phyloP scores from a whole-genome alignment of 1,140 invertebrate genomes.

The Brachystomella parvula region DNA sequence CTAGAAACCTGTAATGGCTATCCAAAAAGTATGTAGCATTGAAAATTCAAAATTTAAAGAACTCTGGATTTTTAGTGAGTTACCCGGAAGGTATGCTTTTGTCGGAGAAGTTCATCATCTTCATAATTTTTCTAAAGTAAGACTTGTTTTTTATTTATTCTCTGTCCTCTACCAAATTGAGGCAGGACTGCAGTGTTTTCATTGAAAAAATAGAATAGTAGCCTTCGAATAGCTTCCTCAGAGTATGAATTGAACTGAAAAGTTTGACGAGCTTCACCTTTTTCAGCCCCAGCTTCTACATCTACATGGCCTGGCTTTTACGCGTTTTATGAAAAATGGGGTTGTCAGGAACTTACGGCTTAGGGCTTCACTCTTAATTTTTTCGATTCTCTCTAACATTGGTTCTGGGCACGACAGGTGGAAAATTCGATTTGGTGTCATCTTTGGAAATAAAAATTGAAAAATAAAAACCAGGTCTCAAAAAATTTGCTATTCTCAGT shows the following conservation, averaged over 20 bases:
- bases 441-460: background rate
- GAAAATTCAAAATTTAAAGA: no score
- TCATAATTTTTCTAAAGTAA: no score
- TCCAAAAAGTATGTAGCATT: no score
- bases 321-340: background rate
- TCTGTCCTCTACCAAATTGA: constrained; percentile 18
- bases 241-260: constrained; percentile 18
- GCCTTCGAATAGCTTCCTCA: constrained; percentile 13
- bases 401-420: constrained; percentile 18
- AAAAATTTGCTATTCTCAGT: background rate
- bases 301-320: background rate
- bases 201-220: constrained; percentile 10
- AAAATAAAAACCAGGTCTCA: background rate
- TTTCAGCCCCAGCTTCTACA: background rate
- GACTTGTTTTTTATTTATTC: no score
- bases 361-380: constrained; percentile 15
- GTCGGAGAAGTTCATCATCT: no score
- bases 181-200: constrained; percentile 7
- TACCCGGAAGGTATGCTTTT: no score
- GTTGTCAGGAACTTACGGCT: constrained; percentile 8
- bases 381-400: background rate
- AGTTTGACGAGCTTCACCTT: background rate
- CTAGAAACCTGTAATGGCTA: no score
- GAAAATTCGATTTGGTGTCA: constrained; percentile 28
- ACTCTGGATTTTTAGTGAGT: no score